phyloP scores from a whole-genome alignment of 2,888 invertebrate genomes.

The Criorhina ranunculi region DNA sequence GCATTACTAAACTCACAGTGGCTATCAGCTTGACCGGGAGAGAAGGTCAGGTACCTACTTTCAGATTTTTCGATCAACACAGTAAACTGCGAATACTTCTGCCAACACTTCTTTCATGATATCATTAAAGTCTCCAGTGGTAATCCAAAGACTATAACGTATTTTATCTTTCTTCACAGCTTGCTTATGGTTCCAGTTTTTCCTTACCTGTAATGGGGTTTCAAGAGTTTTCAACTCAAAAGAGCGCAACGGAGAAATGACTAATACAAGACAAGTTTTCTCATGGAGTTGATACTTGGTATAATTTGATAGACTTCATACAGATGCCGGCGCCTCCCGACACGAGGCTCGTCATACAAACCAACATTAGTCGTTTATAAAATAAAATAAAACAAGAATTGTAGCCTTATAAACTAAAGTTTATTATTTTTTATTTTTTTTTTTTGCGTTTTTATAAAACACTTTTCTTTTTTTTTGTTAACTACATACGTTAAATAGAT shows the following conservation, averaged over 20 bases:
- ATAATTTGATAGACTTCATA: constrained; percentile 77
- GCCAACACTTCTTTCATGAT: no score
- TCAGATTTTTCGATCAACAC: no score
- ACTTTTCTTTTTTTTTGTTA: constrained; percentile 52
- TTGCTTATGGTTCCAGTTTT: constrained; percentile 13
- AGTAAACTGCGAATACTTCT: no score
- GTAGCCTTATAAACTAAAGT: constrained; percentile 68
- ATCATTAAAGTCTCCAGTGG: no score
- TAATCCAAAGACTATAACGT: no score
- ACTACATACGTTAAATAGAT: constrained; percentile 70
- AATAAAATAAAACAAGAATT: constrained; percentile 5
- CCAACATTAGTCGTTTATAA: neutral
- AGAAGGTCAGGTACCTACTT: no score
- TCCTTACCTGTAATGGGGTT: constrained; percentile 1
- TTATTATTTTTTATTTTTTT: constrained; percentile 61
- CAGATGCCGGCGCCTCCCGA: constrained; percentile 60
- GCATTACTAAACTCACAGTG: no score
- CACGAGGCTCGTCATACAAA: constrained; percentile 33
- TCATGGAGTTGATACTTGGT: constrained; percentile 77
- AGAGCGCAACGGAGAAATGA: constrained; percentile 5
- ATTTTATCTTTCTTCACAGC: constrained; percentile 8
- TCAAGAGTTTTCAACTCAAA: neutral
- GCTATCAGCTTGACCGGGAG: no score
- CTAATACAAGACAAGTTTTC: constrained; percentile 51
- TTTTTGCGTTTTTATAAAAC: constrained; percentile 55